Evolutionary conservation across 2,797 vertebrate genomes (phyloP), one percentile per base, ranked within the genome.

Genomic region (Ptychobarbus kaznakovi): DNA sequence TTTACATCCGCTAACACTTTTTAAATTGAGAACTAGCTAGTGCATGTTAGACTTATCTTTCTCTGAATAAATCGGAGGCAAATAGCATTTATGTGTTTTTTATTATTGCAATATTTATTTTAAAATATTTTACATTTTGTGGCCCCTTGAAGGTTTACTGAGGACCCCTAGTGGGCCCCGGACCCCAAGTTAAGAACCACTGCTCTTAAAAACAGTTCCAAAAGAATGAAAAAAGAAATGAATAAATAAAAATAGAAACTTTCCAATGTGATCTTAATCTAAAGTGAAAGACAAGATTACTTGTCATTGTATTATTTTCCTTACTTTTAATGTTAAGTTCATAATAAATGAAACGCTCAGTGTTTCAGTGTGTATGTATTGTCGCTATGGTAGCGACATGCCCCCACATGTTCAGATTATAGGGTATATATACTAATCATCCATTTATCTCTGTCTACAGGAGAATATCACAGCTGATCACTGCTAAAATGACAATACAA

Each of bases 141-240:
- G 61, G 5, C 15, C 56, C 58, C 56, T 6, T 46, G 10, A 32
- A 65, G 11, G 32, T 53, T 76, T 78, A 25, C 58, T 65, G 40
- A 49, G 25, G 72, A 25, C 72, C 70, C 70, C n/a, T 65, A 79
- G 77, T 63, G 77, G 58, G 58, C 56, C 58, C 58, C 9, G 9
- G 53, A 44, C 3, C 42, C 4, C 35, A 63, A 18, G 15, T 44
- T 12, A 28, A 35, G 2, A 63, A 63, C 12, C 35, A 61, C 35
- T 69, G 66, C 20, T 5, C 66, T 69, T 10, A 40, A 5, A 40
- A 69, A 40, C 18, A 2, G 32, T 38, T 35, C 16, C 18, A n/a
- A 56, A n/a, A 3, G 2, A 6, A 16, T 12, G 7, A 10, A 0
- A 32, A 6, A 32, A 44, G 40, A 40, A 32, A 6, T 0, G 0